Conservation (phyloP, 2,888 invertebrate genomes). For the Thymelicus sylvestris region DNA sequence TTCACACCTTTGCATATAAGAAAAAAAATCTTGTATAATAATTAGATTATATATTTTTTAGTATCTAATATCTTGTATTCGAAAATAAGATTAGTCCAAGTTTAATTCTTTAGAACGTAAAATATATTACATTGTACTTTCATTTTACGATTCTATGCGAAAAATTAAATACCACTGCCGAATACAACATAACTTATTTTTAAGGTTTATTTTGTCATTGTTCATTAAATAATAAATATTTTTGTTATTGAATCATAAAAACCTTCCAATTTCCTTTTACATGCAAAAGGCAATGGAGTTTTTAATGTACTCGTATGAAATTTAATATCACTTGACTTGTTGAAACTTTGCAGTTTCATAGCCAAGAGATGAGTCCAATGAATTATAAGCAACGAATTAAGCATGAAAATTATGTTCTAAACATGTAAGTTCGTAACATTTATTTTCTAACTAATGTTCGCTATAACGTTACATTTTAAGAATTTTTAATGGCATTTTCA, state of each 20-base stretch:
- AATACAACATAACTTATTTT: no score
- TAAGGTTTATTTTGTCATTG: neutral
- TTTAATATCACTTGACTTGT: constrained; percentile 26
- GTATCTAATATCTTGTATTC: no score
- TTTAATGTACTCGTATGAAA: constrained; percentile 36
- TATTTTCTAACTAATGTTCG: neutral
- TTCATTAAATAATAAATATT: neutral
- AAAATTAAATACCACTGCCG: no score
- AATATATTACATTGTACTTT: no score
- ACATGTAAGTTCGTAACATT: neutral
- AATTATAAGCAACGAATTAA: constrained; percentile 1
- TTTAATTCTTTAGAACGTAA: no score
- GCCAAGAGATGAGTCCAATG: neutral
- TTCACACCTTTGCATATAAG: no score
- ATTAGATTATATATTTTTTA: no score
- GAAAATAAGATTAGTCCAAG: no score
- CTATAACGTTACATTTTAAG: neutral
- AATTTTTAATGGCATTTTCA: neutral
- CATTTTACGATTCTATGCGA: no score
- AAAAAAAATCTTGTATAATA: no score
- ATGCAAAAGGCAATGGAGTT: constrained; percentile 64
- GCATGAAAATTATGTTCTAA: neutral
- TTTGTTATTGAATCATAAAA: constrained; percentile 42
- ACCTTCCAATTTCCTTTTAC: constrained; percentile 63
- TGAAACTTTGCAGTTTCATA: constrained; percentile 23